Percentiles rank a stretch among this genome's conserved stretches.
Evolutionary conservation across 2,113 vertebrate species (phyloP).

Genomic region (Tachuris rubrigastra): DNA sequence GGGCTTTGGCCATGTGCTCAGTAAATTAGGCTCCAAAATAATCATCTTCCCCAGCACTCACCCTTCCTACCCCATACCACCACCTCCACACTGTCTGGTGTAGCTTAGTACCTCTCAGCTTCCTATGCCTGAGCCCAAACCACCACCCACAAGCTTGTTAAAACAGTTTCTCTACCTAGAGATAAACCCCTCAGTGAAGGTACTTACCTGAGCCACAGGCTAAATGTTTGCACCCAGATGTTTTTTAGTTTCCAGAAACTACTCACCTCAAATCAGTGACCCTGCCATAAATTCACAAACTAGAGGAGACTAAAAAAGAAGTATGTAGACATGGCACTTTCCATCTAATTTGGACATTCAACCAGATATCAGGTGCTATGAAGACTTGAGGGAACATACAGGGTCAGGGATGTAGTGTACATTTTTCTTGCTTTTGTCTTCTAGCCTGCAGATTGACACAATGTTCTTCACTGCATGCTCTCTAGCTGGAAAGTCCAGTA

Average conservation of each 20-base stretch:
- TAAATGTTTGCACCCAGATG: background rate
- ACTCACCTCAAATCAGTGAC: background rate
- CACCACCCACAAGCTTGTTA: background rate
- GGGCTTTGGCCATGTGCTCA: background rate
- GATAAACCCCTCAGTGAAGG: background rate
- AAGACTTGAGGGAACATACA: background rate
- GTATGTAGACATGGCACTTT: background rate
- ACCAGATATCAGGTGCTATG: background rate
- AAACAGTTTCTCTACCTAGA: background rate
- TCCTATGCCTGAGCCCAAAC: background rate
- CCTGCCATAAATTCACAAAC: background rate
- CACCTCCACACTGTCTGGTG: fast-evolving
- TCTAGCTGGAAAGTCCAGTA: background rate
- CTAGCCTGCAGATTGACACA: background rate
- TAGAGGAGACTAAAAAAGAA: background rate
- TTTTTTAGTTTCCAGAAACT: background rate
- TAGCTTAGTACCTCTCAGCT: fast-evolving
- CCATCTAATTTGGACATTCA: background rate
- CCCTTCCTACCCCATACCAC: background rate
- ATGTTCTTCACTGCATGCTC: background rate
- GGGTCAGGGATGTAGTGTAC: background rate
- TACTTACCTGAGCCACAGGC: background rate
- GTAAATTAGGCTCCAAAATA: background rate
- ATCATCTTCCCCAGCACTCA: background rate
- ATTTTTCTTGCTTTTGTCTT: background rate